Base-by-base conservation (phyloP, 2,888 invertebrate genomes). In the Falcaria lacertinaria region DNA sequence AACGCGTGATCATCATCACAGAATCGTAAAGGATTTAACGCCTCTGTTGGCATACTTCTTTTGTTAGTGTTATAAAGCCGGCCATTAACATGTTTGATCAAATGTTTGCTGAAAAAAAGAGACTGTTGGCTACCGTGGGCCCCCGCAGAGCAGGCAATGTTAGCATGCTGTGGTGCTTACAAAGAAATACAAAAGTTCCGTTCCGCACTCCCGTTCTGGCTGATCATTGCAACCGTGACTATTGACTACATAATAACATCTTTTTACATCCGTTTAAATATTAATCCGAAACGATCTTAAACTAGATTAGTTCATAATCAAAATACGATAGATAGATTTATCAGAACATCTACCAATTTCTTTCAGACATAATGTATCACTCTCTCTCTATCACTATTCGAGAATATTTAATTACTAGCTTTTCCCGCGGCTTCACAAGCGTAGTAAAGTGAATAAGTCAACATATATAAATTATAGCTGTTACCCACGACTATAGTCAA, bases 11-110 rank as follows among this genome's bases (percentile, higher is more conserved):
- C 76, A 80, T 82, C 75, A 74, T 76, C 85, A 80, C 82, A 78
- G 81, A 85, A 85, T 88, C 84, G 87, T 86, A 82, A 88, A 85
- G 89, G 89, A 90, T 90, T 90, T 90, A 88, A 90, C 89, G 89
- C 89, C 85, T 89, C 83, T 70, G 82, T 88, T 89, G 78, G 84
- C 89, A 85, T 85, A 80, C 85, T 89, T 78, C 86, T 81, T 88
- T 88, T 89, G 88, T 89, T 84, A 81, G 74, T 60, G 69, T 68
- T 74, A 87, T 85, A 88, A 88, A 82, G 85, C 84, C 81, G 82
- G 69, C 86, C 88, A 89, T 88, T 87, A 88, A 81, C 80, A 82
- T 88, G 87, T 88, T 89, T 88, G 87, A 86, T 89, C 85, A 82
- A 83, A 87, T 72, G 83, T 74, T 82, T 80, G 76, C 58, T 68